phyloP scores from a whole-genome alignment of 2,888 invertebrate genomes.

The Pachydiplax longipennis region DNA sequence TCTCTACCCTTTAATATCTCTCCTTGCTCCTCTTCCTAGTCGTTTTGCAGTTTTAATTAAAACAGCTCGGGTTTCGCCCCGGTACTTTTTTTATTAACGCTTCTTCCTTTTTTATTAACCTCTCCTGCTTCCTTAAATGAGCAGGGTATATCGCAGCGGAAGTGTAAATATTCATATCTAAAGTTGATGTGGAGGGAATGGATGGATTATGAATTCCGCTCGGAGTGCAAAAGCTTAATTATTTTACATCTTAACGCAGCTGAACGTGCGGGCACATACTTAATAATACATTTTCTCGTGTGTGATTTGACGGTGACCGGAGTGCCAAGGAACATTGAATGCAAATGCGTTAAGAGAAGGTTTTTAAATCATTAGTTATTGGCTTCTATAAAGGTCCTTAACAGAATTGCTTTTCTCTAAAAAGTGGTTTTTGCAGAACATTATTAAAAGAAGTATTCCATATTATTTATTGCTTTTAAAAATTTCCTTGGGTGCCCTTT shows the following conservation, averaged over 20 bases:
- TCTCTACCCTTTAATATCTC: background rate
- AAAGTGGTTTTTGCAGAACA: no score
- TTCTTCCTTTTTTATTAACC: background rate
- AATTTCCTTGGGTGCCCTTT: no score
- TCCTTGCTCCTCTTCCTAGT: background rate
- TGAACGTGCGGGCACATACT: no score
- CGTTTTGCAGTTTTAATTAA: background rate
- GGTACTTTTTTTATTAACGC: background rate
- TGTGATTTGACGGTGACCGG: no score
- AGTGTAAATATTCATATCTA: background rate
- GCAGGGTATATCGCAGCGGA: background rate
- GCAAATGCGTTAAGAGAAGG: no score
- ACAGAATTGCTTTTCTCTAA: no score
- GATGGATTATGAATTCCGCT: background rate
- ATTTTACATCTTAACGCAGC: background rate
- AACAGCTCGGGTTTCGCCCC: background rate
- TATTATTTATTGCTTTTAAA: no score
- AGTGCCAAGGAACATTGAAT: no score
- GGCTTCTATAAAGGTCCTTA: no score
- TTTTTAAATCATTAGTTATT: no score
- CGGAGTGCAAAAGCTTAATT: background rate
- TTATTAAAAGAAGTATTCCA: no score
- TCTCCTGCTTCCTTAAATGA: background rate
- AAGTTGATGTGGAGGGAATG: background rate
- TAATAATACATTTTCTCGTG: no score